These are phyloP conservation scores for Panurus biarmicus DNA, from an alignment of 2,113 vertebrate genomes.

Conservation along the genomic window DNA sequence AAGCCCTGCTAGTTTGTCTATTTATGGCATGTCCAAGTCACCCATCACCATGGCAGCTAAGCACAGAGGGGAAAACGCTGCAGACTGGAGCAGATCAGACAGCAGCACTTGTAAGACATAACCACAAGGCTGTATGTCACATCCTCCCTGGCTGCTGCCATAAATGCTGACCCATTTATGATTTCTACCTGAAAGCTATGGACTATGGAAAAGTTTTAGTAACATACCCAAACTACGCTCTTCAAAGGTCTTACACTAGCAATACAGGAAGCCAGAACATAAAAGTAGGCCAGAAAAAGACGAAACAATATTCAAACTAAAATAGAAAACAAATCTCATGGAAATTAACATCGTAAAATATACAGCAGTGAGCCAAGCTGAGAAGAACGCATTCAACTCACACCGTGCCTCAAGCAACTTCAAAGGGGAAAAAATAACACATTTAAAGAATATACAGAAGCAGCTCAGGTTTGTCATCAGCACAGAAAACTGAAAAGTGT, in stretches of 20 bases:
- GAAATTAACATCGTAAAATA: background rate
- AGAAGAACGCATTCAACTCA: background rate
- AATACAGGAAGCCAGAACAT: background rate
- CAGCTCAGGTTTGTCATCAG: background rate
- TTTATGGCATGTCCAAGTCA: slow-evolving; percentile 16
- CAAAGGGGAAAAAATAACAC: background rate
- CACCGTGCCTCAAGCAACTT: background rate
- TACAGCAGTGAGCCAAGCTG: background rate
- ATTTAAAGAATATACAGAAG: background rate
- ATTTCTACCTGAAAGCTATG: background rate
- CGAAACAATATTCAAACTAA: background rate
- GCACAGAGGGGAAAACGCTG: background rate
- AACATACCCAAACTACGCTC: background rate
- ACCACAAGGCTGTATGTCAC: background rate
- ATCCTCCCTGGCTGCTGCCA: background rate
- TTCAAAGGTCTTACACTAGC: background rate
- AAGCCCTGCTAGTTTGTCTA: background rate
- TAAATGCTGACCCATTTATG: slow-evolving; percentile 4
- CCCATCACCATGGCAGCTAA: slow-evolving; percentile 21
- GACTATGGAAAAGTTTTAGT: background rate
- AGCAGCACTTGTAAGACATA: background rate
- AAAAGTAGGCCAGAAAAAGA: background rate
- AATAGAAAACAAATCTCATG: background rate
- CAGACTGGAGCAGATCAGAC: background rate
- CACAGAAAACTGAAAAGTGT: background rate